phyloP scores from a whole-genome alignment of 2,888 invertebrate genomes.

The Hedya salicella region DNA sequence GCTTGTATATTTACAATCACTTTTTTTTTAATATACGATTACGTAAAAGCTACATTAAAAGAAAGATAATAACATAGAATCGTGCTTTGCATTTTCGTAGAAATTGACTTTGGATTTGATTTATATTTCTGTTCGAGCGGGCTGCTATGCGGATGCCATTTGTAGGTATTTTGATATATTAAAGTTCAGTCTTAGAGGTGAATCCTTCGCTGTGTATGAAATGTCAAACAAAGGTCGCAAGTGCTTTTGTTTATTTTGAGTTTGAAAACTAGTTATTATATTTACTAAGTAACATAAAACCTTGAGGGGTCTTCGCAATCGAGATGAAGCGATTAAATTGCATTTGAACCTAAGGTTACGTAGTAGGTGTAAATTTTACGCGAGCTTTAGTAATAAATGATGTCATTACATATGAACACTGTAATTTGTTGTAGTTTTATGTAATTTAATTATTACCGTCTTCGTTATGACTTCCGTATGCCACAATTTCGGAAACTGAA shows the following conservation, averaged over 20 bases:
- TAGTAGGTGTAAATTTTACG: slow-evolving; percentile 32
- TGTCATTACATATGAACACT: slow-evolving; percentile 35
- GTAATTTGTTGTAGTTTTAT: slow-evolving; percentile 34
- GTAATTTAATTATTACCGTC: slow-evolving; percentile 30
- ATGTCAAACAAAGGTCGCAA: slow-evolving; percentile 76
- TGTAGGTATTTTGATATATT: slow-evolving; percentile 53
- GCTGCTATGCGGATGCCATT: slow-evolving; percentile 67
- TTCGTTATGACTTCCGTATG: slow-evolving; percentile 30
- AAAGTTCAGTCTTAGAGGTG: slow-evolving; percentile 71
- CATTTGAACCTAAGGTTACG: slow-evolving; percentile 38
- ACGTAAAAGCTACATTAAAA: too few relatives aligned
- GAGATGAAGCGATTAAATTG: slow-evolving; percentile 55
- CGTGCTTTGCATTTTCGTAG: slow-evolving; percentile 16
- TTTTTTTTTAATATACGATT: too few relatives aligned
- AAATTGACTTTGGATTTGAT: slow-evolving; percentile 41
- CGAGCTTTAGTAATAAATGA: slow-evolving; percentile 34
- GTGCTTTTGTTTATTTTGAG: slow-evolving; percentile 49
- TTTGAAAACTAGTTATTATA: slow-evolving; percentile 39
- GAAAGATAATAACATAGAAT: not conserved
- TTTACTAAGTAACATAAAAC: slow-evolving; percentile 49
- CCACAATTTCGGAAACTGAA: slow-evolving; percentile 10
- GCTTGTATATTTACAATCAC: not conserved
- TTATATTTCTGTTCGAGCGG: slow-evolving; percentile 55
- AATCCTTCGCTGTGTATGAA: slow-evolving; percentile 64
- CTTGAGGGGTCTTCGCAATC: slow-evolving; percentile 59